Conservation (phyloP, 1,140 invertebrate species). For the Papilio machaon region DNA sequence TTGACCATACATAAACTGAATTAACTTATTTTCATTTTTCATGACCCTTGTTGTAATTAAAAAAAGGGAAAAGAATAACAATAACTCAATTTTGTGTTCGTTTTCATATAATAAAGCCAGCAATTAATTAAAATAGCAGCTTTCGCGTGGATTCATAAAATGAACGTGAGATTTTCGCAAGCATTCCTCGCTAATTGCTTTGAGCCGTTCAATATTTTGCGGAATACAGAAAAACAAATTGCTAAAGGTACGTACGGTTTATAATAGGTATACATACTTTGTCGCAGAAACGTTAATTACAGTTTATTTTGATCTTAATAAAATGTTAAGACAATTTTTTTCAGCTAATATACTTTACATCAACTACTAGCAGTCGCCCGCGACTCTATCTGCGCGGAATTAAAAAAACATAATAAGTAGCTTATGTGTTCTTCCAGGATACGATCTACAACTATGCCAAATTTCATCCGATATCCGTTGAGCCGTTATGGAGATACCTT, state of each 20-base stretch:
- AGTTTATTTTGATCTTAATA: neutral
- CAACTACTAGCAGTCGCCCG: neutral
- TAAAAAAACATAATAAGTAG: too few relatives aligned
- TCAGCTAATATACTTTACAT: neutral
- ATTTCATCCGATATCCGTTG: too few relatives aligned
- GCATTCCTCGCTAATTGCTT: constrained; percentile 74
- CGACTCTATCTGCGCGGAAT: too few relatives aligned
- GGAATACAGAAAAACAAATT: constrained; percentile 36
- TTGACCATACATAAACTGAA: neutral
- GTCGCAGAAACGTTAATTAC: neutral
- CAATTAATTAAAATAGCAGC: constrained; percentile 48
- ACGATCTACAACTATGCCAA: too few relatives aligned
- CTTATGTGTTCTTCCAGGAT: too few relatives aligned
- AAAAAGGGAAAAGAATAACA: neutral
- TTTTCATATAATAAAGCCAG: constrained; percentile 35
- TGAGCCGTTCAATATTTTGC: constrained; percentile 46
- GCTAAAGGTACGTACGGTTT: constrained; percentile 21
- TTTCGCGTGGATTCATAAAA: constrained; percentile 57
- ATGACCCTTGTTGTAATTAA: neutral
- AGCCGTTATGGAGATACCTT: too few relatives aligned
- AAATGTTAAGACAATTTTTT: neutral
- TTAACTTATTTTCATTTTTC: neutral
- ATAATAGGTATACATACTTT: constrained; percentile 25
- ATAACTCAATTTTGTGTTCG: constrained; percentile 33
- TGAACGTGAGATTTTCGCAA: constrained; percentile 64